Evolutionary conservation across 2,797 vertebrate species (phyloP).

Genomic region (Acanthurus leucopareius): DNA sequence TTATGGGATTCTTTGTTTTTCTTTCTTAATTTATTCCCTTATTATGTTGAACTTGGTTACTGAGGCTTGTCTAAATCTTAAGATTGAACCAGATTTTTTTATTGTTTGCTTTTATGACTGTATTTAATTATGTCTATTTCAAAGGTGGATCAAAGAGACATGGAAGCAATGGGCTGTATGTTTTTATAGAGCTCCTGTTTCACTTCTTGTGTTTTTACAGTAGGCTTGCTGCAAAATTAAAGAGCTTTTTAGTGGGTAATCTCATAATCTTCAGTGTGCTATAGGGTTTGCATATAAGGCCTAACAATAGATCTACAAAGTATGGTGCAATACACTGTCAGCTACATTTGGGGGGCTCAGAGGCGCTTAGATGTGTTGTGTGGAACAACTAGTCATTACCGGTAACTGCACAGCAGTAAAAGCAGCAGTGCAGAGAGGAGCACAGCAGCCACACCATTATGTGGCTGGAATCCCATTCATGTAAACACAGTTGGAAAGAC

Average conservation of each 20-base stretch:
- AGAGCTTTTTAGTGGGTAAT: background rate
- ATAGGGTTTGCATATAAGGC: conserved; percentile 6
- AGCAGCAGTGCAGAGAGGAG: conserved; percentile 57
- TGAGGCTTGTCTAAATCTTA: conserved; percentile 37
- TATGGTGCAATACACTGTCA: conserved; percentile 24
- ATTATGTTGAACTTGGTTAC: conserved; percentile 24
- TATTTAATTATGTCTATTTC: conserved; percentile 44
- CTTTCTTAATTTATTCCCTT: conserved; percentile 10
- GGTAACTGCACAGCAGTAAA: conserved; percentile 64
- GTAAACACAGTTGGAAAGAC: conserved; percentile 58
- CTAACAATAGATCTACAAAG: conserved; percentile 6
- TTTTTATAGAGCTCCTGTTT: conserved; percentile 35
- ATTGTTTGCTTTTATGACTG: conserved; percentile 15
- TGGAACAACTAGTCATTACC: conserved; percentile 70
- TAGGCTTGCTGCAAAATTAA: conserved; percentile 12
- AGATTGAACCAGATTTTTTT: conserved; percentile 23
- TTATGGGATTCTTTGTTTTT: conserved; percentile 2
- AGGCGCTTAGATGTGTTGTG: conserved; percentile 28
- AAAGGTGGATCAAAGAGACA: conserved; percentile 40
- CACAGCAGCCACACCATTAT: conserved; percentile 64
- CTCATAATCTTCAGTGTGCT: conserved; percentile 10
- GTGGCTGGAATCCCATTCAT: conserved; percentile 64
- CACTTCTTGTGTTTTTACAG: conserved; percentile 6
- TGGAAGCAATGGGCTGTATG: conserved; percentile 49
- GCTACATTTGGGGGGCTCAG: conserved; percentile 30